Percentiles rank a stretch among this genome's conserved stretches.
Conservation (phyloP, 2,888 invertebrate species). For the Dasypogon diadema region DNA sequence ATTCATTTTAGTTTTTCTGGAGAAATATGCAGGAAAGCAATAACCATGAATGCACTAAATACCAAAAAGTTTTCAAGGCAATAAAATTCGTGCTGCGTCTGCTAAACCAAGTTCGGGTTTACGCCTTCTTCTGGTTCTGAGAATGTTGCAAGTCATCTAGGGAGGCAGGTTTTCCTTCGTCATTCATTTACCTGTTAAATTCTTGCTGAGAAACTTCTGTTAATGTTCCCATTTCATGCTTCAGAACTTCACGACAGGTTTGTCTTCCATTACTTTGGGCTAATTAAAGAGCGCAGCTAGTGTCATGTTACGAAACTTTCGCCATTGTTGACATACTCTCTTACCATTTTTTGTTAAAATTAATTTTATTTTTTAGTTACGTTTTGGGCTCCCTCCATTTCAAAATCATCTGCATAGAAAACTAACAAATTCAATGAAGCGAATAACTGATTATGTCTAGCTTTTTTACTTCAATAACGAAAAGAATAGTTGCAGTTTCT, state of each 20-base stretch:
- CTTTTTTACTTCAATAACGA: too few relatives aligned
- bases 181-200: slow-evolving; percentile 5
- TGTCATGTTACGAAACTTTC: background rate
- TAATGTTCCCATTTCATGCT: background rate
- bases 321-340: background rate
- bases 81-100: slow-evolving; percentile 1
- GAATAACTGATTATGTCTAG: too few relatives aligned
- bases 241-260: background rate
- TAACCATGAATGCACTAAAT: slow-evolving; percentile 33
- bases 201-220: background rate
- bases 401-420: too few relatives aligned
- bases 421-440: too few relatives aligned
- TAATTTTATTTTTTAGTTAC: background rate
- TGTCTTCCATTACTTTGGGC: slow-evolving; percentile 8
- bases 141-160: background rate
- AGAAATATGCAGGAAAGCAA: background rate
- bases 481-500: too few relatives aligned
- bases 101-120: background rate
- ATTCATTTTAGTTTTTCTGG: background rate
- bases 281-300: slow-evolving; percentile 3
- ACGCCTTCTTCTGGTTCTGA: background rate
- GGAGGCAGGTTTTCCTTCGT: background rate
- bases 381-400: background rate
- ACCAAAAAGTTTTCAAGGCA: slow-evolving; percentile 27
- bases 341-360: background rate